Evolutionary conservation across 2,113 vertebrate species (phyloP), one percentile per base, ranked within the genome.

Genomic region (Corythaixoides concolor): DNA sequence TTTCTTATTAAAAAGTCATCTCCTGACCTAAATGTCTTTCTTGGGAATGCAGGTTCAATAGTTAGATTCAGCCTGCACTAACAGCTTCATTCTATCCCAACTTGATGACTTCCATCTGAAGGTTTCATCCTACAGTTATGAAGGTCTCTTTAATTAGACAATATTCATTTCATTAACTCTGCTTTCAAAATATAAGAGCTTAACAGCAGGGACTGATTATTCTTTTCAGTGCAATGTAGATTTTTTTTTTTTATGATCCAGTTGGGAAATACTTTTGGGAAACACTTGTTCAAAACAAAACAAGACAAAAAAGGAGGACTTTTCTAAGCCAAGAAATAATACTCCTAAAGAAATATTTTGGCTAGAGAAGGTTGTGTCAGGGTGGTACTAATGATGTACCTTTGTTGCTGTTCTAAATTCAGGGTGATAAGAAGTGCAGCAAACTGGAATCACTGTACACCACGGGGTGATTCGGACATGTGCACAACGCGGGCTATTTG

Each of bases 241-340:
- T 56, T 69, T 22, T 60, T 80, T 76, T 78, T 78, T 80, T 89
- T 95, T 45, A 93, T 26, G 32, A 91, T 81, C 67, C 76, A 84
- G 43, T 97, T 97, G 97, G 95, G 97, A 98, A 98, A 98, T 85
- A 95, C 82, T 97, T 98, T 97, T 94, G 95, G 97, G 95, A 98
- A 98, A 96, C 96, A 98, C 98, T 98, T 98, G 97, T 97, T 97
- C 86, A 97, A 97, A 98, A 97, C 94, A 96, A 94, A 96, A 96
- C 69, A 96, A 95, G 88, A 97, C 62, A 88, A 92, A 96, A 96
- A 90, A 80, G 24, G 23, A 59, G 6, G 17, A 43, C 56, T 85
- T 88, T 84, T 93, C 60, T 96, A 60, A 93, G 93, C 89, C 95
- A 97, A 97, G 82, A 95, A 92, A 64, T 49, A 85, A 83, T 95